Base-by-base conservation (phyloP, 2,888 invertebrate species). In the Julus scanicus region DNA sequence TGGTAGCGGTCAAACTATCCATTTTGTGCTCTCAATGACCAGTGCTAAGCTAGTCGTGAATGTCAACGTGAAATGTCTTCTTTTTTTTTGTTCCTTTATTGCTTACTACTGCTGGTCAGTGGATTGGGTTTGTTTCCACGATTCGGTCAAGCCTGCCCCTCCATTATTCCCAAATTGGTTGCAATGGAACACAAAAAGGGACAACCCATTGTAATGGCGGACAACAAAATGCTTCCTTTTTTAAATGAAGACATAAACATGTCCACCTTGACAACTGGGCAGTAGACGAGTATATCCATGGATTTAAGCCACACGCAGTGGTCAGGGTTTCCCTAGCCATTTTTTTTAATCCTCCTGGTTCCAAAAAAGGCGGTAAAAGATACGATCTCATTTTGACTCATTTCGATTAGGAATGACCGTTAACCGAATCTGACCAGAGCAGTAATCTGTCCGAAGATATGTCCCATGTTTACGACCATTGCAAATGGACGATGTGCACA, bases 141-240 rank as follows among this genome's bases (percentile, higher is more conserved):
- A 63, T 63, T 63, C 63, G 63, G 20, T 63, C 63, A 20, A 63
- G 63, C 63, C 63, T 63, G 63, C 63, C 63, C 63, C 63, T 63
- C 63, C 9, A 63, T 63, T 63, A 63, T 63, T n/a, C 4, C 63
- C 63, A 63, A 63, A 63, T 63, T 63, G 63, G 63, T 15, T 63
- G 63, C n/a, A 63, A 63, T 63, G 63, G 63, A 63, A 63, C 63
- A 63, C 63, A 63, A 63, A 63, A 63, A 63, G 63, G 20, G 63
- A 20, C 63, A 63, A n/a, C 63, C 63, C 63, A 63, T 63, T 63
- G 63, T 63, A 63, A 63, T 20, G 63, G 20, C 63, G 15, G 63
- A 63, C 63, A 63, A 63, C 63, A 63, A 63, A 63, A 63, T 63
- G 63, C 63, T 63, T 63, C 63, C 63, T 63, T 63, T 63, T 63